Base-by-base conservation (phyloP, 1,140 invertebrate genomes). In the Aphelenchoides avenae region DNA sequence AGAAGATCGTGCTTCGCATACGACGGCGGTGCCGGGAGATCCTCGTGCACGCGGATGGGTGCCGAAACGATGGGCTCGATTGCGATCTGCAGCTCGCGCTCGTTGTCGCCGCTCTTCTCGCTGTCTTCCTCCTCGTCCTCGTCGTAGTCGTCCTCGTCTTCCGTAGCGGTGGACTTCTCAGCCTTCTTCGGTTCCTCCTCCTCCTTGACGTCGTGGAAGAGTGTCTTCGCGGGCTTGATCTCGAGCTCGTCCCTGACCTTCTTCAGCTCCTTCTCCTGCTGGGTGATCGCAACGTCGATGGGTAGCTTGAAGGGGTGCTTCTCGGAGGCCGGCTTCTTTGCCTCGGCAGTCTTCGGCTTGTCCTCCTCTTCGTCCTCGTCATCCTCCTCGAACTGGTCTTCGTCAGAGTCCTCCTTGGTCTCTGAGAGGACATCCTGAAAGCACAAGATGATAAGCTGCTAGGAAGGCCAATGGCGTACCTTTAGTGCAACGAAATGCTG, bases 51-150 rank as follows among this genome's bases (percentile, higher is more conserved):
- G 37, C 54, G 39, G 27, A 57, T 66, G 26, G 61, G 66, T 26
- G 70, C 68, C 9, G 53, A 64, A 33, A 73, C 58, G 42, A 73
- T 74, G n/a, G 71, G 70, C 39, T 73, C 70, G 33, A 71, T 68
- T 47, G 63, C 68, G 24, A 74, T 68, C 30, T 51, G 62, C 31
- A 68, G 47, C 18, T 70, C 57, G 46, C 40, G 52, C n/a, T 50
- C 59, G 5, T 41, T 54, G 9, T 68, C 70, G 26, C 66, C 57
- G 34, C 52, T 39, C 15, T 66, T 65, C 9, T 59, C 57, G 37
- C 34, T 42, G 15, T 52, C 49, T 6, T 40, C 36, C 3, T 41
- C 52, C 5, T 71, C 44, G 3, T 69, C 67, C 18, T 64, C 60
- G 29, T 42, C 34, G 9, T 71, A 43, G 9, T 75, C 66, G 29